phyloP scores from a whole-genome alignment of 2,113 vertebrate genomes.

The Cavia porcellus region DNA sequence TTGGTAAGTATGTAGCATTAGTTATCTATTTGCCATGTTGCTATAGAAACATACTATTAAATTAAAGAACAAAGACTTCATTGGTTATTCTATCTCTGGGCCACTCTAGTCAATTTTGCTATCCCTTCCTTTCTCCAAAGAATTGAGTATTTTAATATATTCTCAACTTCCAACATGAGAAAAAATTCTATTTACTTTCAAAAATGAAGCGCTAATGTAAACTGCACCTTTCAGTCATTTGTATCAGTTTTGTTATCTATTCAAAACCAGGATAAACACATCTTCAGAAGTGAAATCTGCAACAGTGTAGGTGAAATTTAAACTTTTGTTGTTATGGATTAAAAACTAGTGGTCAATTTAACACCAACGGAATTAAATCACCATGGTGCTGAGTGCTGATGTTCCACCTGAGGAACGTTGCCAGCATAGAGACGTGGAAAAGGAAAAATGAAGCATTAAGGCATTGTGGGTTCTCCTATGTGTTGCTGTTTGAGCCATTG shows the following conservation, averaged over 20 bases:
- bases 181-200: neutral
- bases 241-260: neutral
- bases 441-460: too few species aligned
- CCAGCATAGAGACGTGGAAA: too few species aligned
- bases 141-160: conserved; percentile 22
- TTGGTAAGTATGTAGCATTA: neutral
- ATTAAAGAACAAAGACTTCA: neutral
- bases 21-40: neutral
- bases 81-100: neutral
- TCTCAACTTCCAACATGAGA: neutral
- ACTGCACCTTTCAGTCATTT: neutral
- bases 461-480: too few species aligned
- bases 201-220: neutral
- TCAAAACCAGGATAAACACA: neutral
- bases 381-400: too few species aligned
- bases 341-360: too few species aligned
- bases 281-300: neutral
- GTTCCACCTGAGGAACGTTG: too few species aligned
- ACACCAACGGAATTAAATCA: too few species aligned
- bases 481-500: too few species aligned
- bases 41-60: neutral
- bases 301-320: neutral
- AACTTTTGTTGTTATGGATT: neutral
- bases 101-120: neutral
- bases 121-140: neutral